These are phyloP conservation scores for Conops quadrifasciatus DNA, from an alignment of 2,888 invertebrate genomes.

Conservation along the genomic window DNA sequence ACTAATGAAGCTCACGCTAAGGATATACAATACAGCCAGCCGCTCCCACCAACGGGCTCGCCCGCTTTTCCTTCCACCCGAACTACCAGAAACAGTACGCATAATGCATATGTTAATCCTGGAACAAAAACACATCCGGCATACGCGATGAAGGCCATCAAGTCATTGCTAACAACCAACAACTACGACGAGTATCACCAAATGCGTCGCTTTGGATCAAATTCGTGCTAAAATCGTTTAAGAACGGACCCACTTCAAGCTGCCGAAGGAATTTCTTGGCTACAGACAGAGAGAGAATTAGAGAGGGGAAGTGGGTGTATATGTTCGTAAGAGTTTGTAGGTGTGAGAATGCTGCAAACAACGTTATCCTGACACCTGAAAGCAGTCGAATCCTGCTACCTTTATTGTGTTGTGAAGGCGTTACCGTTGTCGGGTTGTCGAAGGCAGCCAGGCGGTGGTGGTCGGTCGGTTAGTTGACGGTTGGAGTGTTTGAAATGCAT, in stretches of 20 bases:
- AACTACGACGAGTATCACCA: not conserved
- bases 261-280: not conserved
- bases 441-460: not conserved
- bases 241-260: conserved; percentile 4
- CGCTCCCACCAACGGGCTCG: too few relatives aligned
- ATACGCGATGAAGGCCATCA: conserved; percentile 4
- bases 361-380: conserved; percentile 7
- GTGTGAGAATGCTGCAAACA: not conserved
- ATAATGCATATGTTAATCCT: conserved; percentile 20
- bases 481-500: not conserved
- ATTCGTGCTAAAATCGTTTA: conserved; percentile 25
- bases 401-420: not conserved
- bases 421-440: not conserved
- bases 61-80: too few relatives aligned
- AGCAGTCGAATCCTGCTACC: not conserved
- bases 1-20: too few relatives aligned
- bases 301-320: too few relatives aligned
- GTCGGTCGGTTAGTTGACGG: not conserved
- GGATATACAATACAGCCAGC: too few relatives aligned
- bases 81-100: too few relatives aligned
- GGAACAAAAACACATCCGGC: conserved; percentile 13
- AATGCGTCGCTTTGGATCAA: conserved; percentile 12
- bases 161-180: not conserved
- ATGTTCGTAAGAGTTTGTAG: too few relatives aligned
- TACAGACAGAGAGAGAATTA: too few relatives aligned